Evolutionary conservation across 2,113 vertebrate species (phyloP).

Genomic region (Thermophis baileyi): DNA sequence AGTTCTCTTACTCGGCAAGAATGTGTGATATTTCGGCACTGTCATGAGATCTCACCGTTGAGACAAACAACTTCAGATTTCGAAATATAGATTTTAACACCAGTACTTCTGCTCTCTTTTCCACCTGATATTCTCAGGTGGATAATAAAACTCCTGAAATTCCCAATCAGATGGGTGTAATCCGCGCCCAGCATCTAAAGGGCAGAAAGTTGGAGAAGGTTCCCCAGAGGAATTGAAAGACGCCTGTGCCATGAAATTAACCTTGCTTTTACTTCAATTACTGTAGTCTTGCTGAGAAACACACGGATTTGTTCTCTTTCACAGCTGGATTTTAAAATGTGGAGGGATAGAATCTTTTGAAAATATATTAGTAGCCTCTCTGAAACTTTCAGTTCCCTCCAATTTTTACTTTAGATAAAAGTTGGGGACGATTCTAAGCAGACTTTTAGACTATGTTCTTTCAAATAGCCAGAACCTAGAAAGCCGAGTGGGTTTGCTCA

Average conservation of each 20-base stretch:
- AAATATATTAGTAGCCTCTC: background rate
- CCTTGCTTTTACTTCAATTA: background rate
- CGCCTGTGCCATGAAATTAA: background rate
- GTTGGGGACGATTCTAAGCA: background rate
- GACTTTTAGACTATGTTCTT: background rate
- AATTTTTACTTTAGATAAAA: background rate
- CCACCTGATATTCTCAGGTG: background rate
- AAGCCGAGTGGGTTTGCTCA: background rate
- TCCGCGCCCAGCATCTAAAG: background rate
- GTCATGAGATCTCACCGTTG: background rate
- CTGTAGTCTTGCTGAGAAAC: background rate
- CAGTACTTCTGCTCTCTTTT: background rate
- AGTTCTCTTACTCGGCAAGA: background rate
- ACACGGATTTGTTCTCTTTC: background rate
- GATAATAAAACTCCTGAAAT: background rate
- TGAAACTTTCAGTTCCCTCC: background rate
- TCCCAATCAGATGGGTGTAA: background rate
- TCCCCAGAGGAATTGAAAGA: background rate
- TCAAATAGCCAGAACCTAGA: background rate
- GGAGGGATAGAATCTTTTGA: too few species aligned
- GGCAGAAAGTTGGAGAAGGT: background rate
- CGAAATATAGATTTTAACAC: background rate
- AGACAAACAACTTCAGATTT: background rate
- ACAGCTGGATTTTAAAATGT: background rate
- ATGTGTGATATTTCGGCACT: background rate